These are phyloP conservation scores for Anhinga anhinga DNA, from an alignment of 2,113 vertebrate genomes.

Conservation along the genomic window DNA sequence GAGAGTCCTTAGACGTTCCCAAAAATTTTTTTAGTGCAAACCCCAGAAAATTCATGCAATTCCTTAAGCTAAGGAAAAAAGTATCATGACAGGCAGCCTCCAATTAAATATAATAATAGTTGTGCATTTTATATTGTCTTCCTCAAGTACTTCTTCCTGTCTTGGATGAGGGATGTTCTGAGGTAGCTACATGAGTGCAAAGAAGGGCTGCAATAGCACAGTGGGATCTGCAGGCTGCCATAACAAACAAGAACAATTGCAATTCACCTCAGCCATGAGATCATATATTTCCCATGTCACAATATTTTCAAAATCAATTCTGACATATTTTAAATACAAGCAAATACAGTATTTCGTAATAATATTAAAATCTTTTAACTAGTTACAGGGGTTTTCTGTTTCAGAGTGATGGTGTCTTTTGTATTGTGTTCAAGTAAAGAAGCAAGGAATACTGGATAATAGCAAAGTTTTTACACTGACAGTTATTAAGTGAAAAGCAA, in stretches of 20 bases:
- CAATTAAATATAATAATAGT: background rate
- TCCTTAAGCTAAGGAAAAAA: background rate
- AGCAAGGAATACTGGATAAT: background rate
- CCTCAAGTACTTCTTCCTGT: background rate
- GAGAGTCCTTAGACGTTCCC: background rate
- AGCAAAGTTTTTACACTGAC: background rate
- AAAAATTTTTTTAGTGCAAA: background rate
- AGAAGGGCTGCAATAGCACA: background rate
- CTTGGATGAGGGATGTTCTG: background rate
- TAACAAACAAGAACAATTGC: background rate
- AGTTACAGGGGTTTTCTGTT: background rate
- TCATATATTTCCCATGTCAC: background rate
- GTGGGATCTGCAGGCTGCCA: background rate
- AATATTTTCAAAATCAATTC: background rate
- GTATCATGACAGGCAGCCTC: background rate
- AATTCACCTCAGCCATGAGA: background rate
- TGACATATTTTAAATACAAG: background rate
- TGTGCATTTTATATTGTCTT: background rate
- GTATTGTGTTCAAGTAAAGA: background rate
- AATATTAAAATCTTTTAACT: background rate
- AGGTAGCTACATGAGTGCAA: background rate
- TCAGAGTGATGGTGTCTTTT: background rate
- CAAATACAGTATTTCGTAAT: background rate
- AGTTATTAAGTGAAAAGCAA: background rate
- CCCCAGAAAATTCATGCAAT: background rate